Conservation (phyloP, 2,888 invertebrate genomes). For the Platerodrilus igneus region DNA sequence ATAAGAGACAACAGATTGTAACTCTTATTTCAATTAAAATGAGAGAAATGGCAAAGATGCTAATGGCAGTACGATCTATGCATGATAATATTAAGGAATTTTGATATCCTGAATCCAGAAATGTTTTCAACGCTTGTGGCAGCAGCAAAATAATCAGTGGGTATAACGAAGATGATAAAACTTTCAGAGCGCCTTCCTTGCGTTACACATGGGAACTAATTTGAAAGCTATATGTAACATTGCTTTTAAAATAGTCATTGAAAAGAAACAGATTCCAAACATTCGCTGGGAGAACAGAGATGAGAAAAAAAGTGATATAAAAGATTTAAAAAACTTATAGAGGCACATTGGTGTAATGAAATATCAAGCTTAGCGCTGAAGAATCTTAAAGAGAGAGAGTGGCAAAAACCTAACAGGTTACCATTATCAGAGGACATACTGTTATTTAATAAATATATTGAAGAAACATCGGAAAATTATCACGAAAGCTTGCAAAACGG, state of each 20-base stretch:
- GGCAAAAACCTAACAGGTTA: slow-evolving; percentile 24
- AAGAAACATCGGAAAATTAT: slow-evolving; percentile 16
- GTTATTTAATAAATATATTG: slow-evolving; percentile 21
- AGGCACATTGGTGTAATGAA: slow-evolving; percentile 30
- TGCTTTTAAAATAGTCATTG: slow-evolving; percentile 12
- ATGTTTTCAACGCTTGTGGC: slow-evolving; percentile 10
- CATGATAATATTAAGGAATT: neutral
- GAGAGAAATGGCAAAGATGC: slow-evolving; percentile 11
- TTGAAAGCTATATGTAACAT: slow-evolving; percentile 14
- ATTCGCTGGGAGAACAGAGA: neutral
- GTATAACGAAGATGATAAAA: slow-evolving; percentile 7
- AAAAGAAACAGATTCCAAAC: slow-evolving; percentile 6
- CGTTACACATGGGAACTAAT: slow-evolving; percentile 16
- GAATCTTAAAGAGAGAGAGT: slow-evolving; percentile 27
- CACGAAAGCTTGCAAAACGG: slow-evolving; percentile 18
- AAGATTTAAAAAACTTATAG: slow-evolving; percentile 19
- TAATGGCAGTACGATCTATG: slow-evolving; percentile 3
- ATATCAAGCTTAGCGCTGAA: slow-evolving; percentile 30
- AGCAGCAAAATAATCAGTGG: slow-evolving; percentile 16
- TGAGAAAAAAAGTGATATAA: slow-evolving; percentile 14
- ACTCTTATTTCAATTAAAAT: slow-evolving; percentile 11
- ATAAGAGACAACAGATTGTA: slow-evolving; percentile 13
- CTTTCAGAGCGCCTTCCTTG: slow-evolving; percentile 15
- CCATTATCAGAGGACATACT: slow-evolving; percentile 28
- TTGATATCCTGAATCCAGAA: slow-evolving; percentile 15